phyloP scores from a whole-genome alignment of 2,797 vertebrate genomes.

The Gambusia yucatana region DNA sequence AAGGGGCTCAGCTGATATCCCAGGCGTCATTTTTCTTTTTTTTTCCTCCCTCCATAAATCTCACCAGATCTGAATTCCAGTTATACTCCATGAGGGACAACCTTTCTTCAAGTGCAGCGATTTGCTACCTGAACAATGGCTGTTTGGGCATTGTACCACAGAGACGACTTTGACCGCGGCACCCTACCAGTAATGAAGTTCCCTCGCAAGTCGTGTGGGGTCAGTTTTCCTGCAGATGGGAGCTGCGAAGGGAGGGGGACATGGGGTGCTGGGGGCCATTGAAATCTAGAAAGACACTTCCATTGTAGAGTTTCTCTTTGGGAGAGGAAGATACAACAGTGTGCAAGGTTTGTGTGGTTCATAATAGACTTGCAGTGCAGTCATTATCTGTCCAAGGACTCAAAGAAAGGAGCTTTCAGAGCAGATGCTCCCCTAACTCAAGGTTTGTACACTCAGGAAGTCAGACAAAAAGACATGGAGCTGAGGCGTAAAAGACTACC shows the following conservation, averaged over 20 bases:
- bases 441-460: constrained; percentile 53
- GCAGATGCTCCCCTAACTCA: constrained; percentile 61
- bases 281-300: constrained; percentile 49
- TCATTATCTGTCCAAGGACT: constrained; percentile 72
- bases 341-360: constrained; percentile 42
- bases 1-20: constrained; percentile 43
- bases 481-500: constrained; percentile 34
- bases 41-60: constrained; percentile 12
- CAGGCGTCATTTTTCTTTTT: constrained; percentile 29
- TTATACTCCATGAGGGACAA: constrained; percentile 41
- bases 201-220: constrained; percentile 49
- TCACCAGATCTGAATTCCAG: constrained; percentile 34
- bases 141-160: constrained; percentile 45
- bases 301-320: constrained; percentile 54
- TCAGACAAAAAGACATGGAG: constrained; percentile 34
- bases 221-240: constrained; percentile 50
- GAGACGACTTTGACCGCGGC: constrained; percentile 52
- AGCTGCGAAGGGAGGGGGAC: neutral
- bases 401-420: constrained; percentile 55
- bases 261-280: constrained; percentile 15
- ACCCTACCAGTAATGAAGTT: constrained; percentile 70
- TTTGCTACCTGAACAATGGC: constrained; percentile 58
- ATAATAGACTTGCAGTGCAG: constrained; percentile 63
- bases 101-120: constrained; percentile 27
- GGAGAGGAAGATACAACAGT: constrained; percentile 48